Evolutionary conservation across 2,113 vertebrate species (phyloP), one percentile per base, ranked within the genome.

Genomic region (Chaenogobius annularis): DNA sequence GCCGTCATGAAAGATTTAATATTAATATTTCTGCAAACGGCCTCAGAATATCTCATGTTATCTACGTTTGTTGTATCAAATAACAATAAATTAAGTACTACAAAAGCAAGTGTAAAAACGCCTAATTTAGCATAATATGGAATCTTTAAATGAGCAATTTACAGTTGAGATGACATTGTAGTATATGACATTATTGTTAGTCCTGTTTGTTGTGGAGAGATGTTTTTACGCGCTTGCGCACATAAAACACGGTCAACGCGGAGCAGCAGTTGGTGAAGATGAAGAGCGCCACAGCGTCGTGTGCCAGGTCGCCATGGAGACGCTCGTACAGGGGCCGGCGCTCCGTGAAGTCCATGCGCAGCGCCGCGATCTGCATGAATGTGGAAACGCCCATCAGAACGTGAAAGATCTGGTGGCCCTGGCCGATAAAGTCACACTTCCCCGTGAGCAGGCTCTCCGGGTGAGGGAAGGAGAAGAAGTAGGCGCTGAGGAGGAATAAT

Each of bases 321-420:
- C 87, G 61, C 66, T 96, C 93, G 3, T 97, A 98, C 72, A 97
- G 89, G 35, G 88, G 69, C 4, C 93, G 85, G 78, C 96, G 90
- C 84, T 91, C 87, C n/a, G 91, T 87, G 0, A 96, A 99, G 92
- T 99, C 97, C 75, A 95, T 82, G 1, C 94, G 93, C 90, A 98
- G 93, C 0, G 96, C 97, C 87, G 98, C 96, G 1, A 99, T 91
- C 94, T 99, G 97, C 40, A 93, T 93, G 87, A 99, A 87, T 0
- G 96, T 98, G 91, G 96, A 97, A 40, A 96, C 90, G 23, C 97
- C 94, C 88, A 99, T 89, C 68, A 95, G 95, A 63, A 96, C 90
- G 0, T 99, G 97, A 54, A 99, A 99, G 72, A 98, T 93, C 90
- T 99, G 97, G 85, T 99, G 97, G 85, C 97, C 95, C 88, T 99